These are phyloP conservation scores for Stegodyphus mimosarum DNA, from an alignment of 1,140 invertebrate genomes.

Conservation along the genomic window DNA sequence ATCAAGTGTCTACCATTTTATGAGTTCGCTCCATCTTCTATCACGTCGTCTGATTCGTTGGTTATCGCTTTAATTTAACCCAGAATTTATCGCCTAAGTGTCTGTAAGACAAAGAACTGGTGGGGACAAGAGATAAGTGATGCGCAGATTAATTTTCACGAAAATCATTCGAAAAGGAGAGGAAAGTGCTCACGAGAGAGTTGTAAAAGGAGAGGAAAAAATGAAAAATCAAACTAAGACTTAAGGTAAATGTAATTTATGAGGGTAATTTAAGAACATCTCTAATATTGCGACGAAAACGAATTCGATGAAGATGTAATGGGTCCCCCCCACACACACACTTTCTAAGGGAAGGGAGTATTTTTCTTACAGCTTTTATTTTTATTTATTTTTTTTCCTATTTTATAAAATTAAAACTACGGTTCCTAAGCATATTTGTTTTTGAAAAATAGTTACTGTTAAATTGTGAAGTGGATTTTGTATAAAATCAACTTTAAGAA, in stretches of 20 bases:
- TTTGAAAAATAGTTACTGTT: no score
- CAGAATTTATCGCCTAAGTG: background rate
- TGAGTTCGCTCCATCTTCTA: no score
- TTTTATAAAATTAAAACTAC: no score
- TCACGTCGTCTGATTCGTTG: constrained; percentile 1
- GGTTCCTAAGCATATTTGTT: no score
- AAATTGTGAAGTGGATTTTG: no score
- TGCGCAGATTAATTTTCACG: constrained; percentile 38
- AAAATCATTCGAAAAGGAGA: constrained; percentile 42
- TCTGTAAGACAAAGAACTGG: constrained; percentile 15
- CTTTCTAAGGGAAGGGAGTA: no score
- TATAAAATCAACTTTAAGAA: no score
- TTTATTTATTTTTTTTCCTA: no score
- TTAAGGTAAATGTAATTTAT: constrained; percentile 51
- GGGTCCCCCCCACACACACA: no score
- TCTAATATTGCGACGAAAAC: constrained; percentile 12
- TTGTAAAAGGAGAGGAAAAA: constrained; percentile 26
- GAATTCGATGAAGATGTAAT: constrained; percentile 29
- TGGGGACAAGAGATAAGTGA: constrained; percentile 44
- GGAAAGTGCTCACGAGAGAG: constrained; percentile 27
- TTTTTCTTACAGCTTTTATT: no score
- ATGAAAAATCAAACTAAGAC: constrained; percentile 37
- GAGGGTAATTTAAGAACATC: constrained; percentile 42
- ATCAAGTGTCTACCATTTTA: no score
- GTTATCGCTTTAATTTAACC: constrained; percentile 7